Base-by-base conservation (phyloP, 2,888 invertebrate species). In the Agriopis leucophaearia region DNA sequence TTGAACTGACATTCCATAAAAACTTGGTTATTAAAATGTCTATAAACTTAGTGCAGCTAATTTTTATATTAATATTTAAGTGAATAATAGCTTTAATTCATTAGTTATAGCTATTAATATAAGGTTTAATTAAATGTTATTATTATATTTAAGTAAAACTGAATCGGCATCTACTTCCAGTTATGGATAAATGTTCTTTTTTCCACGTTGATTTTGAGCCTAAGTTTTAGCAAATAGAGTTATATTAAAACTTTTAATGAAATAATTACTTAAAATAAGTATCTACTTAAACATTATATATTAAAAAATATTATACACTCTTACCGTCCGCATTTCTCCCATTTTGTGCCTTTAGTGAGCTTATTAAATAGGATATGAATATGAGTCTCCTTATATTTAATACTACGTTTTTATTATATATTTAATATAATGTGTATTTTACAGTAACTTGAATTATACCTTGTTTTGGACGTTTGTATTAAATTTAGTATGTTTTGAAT, bases 41-140 rank as follows among this genome's bases (percentile, higher is more conserved):
- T 57, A 38, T 44, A 47, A 57, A 45, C 16, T 38, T 52, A 42
- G 10, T 47, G 56, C 56, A 50, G 56, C 36, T 56, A 27, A 40
- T n/a, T 55, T 15, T 27, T 42, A 16, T 38, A 5, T 15, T 44
- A 42, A 51, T 54, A 18, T 58, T 18, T 64, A 67, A 70, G 66
- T 4, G 12, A 70, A 74, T 54, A 40, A 74, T 74, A 74, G 74
- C 74, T 74, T 74, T 74, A 74, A 74, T 68, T 72, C 13, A n/a
- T 67, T 67, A 67, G 35, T 52, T 12, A 7, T 67, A 63, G 36
- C 8, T n/a, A 35, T 51, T 36, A 51, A n/a, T 13, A 27, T 50
- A 40, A 35, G 3, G 12, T 5, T 27, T 51, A 50, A 35, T 50
- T 12, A 27, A 51, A 38, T 38, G 16, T 54, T 36, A 15, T 36